Percentiles rank a stretch among this genome's conserved stretches.
These are phyloP conservation scores for Gasteruption jaculator DNA, from an alignment of 2,888 invertebrate species.

Conservation along the genomic window DNA sequence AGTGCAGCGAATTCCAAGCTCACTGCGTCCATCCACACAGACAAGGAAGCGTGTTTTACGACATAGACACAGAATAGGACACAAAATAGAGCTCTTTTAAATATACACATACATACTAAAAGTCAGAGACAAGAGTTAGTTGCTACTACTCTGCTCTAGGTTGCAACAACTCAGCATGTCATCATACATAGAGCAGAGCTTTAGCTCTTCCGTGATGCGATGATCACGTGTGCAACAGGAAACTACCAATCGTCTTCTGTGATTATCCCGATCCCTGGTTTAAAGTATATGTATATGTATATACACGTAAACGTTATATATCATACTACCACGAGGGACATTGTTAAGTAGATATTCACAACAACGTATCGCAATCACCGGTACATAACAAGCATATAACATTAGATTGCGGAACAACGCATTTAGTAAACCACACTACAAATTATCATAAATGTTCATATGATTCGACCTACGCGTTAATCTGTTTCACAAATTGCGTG, in stretches of 20 bases:
- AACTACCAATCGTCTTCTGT: constrained; percentile 50
- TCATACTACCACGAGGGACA: constrained; percentile 49
- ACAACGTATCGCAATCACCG: constrained; percentile 22
- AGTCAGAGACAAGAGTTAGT: not conserved
- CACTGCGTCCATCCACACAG: too few relatives aligned
- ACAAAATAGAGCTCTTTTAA: too few relatives aligned
- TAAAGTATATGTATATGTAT: too few relatives aligned
- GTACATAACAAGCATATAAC: constrained; percentile 18
- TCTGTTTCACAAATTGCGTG: constrained; percentile 49
- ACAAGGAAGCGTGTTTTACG: too few relatives aligned
- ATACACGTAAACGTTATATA: too few relatives aligned
- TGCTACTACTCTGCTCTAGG: not conserved
- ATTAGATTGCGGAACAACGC: too few relatives aligned
- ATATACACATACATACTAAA: too few relatives aligned
- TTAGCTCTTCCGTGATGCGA: constrained; percentile 35
- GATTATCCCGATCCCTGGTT: constrained; percentile 42
- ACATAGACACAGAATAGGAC: too few relatives aligned
- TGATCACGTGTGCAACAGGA: constrained; percentile 50
- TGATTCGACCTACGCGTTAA: constrained; percentile 48
- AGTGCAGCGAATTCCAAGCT: too few relatives aligned
- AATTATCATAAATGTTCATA: constrained; percentile 49
- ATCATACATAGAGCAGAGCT: constrained; percentile 19
- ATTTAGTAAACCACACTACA: constrained; percentile 39
- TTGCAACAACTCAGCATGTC: not conserved
- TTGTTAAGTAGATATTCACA: constrained; percentile 47